A percentile compares a stretch with the other conserved stretches of the same genome.
These are phyloP conservation scores for Hypolimnas misippus DNA, from an alignment of 2,888 invertebrate genomes.

Conservation along the genomic window DNA sequence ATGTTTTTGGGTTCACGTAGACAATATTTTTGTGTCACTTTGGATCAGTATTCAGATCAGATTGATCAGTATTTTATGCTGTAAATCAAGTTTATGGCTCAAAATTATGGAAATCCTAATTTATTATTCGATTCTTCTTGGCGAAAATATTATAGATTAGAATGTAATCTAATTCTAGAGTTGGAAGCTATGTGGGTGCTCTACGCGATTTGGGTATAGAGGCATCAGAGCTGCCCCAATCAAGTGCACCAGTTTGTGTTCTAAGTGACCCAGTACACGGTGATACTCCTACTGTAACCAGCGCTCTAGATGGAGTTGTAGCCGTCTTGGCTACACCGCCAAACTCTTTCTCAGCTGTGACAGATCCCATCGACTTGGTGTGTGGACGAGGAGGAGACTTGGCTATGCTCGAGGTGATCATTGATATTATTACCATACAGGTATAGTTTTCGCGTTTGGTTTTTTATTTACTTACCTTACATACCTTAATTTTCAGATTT, in stretches of 20 bases:
- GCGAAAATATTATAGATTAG: neutral
- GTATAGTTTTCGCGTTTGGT: neutral
- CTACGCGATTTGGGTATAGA: conserved; percentile 87
- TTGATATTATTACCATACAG: neutral
- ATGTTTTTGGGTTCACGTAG: neutral
- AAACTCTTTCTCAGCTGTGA: conserved; percentile 91
- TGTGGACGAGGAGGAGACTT: conserved; percentile 91
- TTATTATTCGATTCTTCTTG: neutral
- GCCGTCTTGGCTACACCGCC: conserved; percentile 88
- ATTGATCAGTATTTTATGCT: too few relatives aligned
- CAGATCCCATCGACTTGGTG: conserved; percentile 92
- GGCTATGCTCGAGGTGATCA: conserved; percentile 87
- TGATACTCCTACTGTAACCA: conserved; percentile 72
- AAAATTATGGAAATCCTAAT: too few relatives aligned
- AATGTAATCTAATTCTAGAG: conserved; percentile 62
- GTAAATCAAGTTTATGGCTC: neutral
- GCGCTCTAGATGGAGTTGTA: conserved; percentile 75
- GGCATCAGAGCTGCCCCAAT: conserved; percentile 65
- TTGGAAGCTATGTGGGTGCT: conserved; percentile 87
- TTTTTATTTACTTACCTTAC: neutral
- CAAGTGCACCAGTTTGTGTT: conserved; percentile 69
- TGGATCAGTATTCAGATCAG: too few relatives aligned
- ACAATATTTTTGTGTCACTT: neutral
- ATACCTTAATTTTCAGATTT: conserved; percentile 57
- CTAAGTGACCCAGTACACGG: conserved; percentile 82